Percentiles rank a stretch among this genome's conserved stretches.
These are phyloP conservation scores for Uloborus diversus DNA, from an alignment of 1,140 invertebrate species.

Conservation along the genomic window DNA sequence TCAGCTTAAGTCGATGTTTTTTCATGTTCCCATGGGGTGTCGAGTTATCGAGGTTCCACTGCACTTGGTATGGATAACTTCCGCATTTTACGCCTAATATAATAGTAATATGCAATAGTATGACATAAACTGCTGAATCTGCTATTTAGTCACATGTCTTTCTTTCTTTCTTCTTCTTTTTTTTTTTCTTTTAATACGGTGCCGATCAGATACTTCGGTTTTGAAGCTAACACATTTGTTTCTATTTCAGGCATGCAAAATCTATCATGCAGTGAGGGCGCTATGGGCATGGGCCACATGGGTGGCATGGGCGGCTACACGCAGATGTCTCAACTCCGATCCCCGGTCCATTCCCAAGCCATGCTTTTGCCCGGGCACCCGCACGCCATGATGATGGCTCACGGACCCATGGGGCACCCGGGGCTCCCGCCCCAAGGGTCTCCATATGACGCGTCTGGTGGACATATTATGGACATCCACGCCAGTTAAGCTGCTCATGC, in stretches of 20 bases:
- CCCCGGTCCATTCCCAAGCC: slow-evolving; percentile 68
- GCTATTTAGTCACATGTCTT: background rate
- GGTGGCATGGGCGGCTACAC: slow-evolving; percentile 65
- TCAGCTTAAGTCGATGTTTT: too few species aligned
- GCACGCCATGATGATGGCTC: slow-evolving; percentile 67
- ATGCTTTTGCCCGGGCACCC: slow-evolving; percentile 69
- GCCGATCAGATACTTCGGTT: too few species aligned
- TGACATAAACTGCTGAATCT: background rate
- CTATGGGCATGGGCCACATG: slow-evolving; percentile 63
- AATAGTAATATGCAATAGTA: background rate
- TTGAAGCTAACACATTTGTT: too few species aligned
- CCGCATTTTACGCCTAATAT: too few species aligned
- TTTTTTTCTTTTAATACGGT: too few species aligned
- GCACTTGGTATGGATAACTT: too few species aligned
- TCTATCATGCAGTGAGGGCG: slow-evolving; percentile 64
- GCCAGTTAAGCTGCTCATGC: slow-evolving; percentile 64
- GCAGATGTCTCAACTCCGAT: slow-evolving; percentile 67
- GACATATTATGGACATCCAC: slow-evolving; percentile 69
- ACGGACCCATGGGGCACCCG: slow-evolving; percentile 62
- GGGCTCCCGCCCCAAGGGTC: slow-evolving; percentile 66
- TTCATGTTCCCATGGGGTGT: too few species aligned
- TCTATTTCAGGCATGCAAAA: slow-evolving; percentile 66
- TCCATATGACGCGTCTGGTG: slow-evolving; percentile 67
- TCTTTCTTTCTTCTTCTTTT: slow-evolving; percentile 4
- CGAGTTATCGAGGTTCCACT: too few species aligned